These are phyloP conservation scores for Hydraecia micacea DNA, from an alignment of 2,888 invertebrate genomes.

Conservation along the genomic window DNA sequence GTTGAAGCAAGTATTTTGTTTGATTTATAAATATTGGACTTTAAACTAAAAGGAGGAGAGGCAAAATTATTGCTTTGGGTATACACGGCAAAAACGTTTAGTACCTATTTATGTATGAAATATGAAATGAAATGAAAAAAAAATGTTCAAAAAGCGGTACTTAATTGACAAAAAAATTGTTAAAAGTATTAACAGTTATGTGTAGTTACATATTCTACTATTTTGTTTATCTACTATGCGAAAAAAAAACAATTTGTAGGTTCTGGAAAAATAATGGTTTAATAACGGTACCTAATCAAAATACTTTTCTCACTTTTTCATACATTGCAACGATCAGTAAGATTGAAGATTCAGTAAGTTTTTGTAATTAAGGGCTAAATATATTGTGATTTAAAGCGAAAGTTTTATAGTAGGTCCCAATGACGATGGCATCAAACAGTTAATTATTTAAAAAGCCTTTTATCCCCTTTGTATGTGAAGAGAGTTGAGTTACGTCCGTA, in stretches of 20 bases:
- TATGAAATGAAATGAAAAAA: background rate
- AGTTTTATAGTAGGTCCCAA: slow-evolving; percentile 14
- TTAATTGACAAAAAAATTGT: too few species aligned
- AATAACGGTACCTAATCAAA: background rate
- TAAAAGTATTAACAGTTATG: background rate
- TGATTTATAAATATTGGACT: background rate
- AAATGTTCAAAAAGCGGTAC: background rate
- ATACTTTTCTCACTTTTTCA: background rate
- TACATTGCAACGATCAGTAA: background rate
- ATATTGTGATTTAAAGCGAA: background rate
- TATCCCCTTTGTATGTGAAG: slow-evolving; percentile 11
- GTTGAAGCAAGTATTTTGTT: background rate
- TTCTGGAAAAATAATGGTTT: background rate
- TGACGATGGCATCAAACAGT: slow-evolving; percentile 36
- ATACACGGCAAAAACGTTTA: background rate
- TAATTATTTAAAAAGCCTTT: slow-evolving; percentile 41
- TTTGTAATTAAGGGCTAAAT: background rate
- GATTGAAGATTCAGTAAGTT: background rate
- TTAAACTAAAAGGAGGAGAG: background rate
- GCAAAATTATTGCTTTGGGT: background rate
- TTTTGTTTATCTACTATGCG: background rate
- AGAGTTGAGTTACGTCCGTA: slow-evolving; percentile 24
- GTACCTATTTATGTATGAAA: too few species aligned
- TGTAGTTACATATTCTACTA: background rate
- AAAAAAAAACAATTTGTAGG: background rate